Percentiles rank a stretch among this genome's conserved stretches.
phyloP scores from a whole-genome alignment of 2,888 invertebrate genomes.

The Amiota communis region DNA sequence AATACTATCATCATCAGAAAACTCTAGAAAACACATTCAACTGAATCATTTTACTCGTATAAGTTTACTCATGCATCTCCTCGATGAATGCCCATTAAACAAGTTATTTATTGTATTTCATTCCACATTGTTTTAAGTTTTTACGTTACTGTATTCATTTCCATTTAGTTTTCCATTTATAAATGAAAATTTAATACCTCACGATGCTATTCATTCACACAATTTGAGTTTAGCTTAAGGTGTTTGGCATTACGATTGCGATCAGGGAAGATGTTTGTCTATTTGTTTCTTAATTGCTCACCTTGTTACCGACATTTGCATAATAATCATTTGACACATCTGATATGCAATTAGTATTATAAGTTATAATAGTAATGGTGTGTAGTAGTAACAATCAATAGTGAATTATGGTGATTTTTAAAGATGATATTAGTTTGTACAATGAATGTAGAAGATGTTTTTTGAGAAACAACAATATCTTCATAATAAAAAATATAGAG shows the following conservation, averaged over 20 bases:
- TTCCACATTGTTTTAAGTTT: neutral
- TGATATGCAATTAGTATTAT: slow-evolving; percentile 14
- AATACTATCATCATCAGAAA: neutral
- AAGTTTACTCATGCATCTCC: neutral
- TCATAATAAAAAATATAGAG: too few relatives aligned
- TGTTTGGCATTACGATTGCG: neutral
- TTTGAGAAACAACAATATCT: too few relatives aligned
- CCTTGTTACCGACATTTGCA: slow-evolving; percentile 15
- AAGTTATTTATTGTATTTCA: slow-evolving; percentile 13
- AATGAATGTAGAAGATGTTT: too few relatives aligned
- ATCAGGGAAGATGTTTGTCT: slow-evolving; percentile 11
- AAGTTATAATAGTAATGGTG: too few relatives aligned
- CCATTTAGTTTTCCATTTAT: too few relatives aligned
- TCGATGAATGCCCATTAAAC: neutral
- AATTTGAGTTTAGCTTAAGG: neutral
- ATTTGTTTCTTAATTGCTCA: slow-evolving; percentile 9
- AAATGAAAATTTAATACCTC: too few relatives aligned
- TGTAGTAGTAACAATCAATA: too few relatives aligned
- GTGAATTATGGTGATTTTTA: too few relatives aligned
- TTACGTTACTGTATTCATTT: too few relatives aligned
- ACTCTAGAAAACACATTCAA: neutral
- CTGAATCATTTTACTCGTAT: neutral
- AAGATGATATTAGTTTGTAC: too few relatives aligned
- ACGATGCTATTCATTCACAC: too few relatives aligned
- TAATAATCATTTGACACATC: neutral